These are phyloP conservation scores for Sarcophilus harrisii DNA, from an alignment of 2,797 vertebrate genomes.

Conservation along the genomic window DNA sequence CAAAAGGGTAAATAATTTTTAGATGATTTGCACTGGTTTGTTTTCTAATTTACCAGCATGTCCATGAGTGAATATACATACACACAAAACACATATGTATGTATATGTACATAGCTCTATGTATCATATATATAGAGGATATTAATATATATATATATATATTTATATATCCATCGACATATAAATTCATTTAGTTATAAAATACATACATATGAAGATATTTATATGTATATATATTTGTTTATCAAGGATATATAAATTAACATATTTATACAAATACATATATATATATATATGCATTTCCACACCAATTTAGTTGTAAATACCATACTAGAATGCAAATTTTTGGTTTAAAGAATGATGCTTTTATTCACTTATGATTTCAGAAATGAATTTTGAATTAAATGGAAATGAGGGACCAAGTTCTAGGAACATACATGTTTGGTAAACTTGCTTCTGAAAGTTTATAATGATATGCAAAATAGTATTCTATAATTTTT, in stretches of 20 bases:
- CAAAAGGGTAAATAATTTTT: not conserved
- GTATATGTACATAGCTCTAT: no score
- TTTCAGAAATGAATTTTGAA: conserved; percentile 37
- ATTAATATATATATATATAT: no score
- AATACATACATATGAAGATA: not conserved
- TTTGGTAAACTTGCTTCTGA: not conserved
- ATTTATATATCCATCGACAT: not conserved
- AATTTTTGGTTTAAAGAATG: not conserved
- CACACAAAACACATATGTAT: not conserved
- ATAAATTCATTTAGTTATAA: not conserved
- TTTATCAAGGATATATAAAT: not conserved
- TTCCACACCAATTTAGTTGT: not conserved
- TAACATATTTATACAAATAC: not conserved
- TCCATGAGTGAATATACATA: not conserved
- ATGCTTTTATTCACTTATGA: not conserved
- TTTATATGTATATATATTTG: not conserved
- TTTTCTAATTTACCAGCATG: not conserved
- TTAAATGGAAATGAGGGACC: not conserved
- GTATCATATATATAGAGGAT: not conserved
- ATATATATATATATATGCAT: not conserved
- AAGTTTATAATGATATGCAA: not conserved
- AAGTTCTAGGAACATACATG: not conserved
- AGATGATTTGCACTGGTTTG: not conserved
- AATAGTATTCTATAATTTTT: not conserved
- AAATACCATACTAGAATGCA: no score